A percentile compares a stretch with the other conserved stretches of the same genome.
phyloP scores from a whole-genome alignment of 2,113 vertebrate species.

The Abramis brama region DNA sequence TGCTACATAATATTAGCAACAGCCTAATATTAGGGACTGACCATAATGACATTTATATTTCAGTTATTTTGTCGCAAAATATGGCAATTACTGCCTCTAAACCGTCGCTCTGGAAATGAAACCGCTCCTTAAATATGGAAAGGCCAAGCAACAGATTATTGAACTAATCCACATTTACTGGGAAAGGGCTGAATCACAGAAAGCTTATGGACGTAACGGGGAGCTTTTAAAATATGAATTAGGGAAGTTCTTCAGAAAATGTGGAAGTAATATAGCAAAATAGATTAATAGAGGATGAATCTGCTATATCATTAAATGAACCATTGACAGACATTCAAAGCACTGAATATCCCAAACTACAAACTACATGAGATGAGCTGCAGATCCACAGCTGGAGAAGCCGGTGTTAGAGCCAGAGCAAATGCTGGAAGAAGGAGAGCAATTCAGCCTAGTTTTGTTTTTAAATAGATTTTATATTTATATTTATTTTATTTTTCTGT shows the following conservation, averaged over 20 bases:
- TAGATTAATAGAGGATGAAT: background rate
- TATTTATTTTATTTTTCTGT: background rate
- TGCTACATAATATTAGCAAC: slow-evolving; percentile 22
- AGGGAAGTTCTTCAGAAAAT: background rate
- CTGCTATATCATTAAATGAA: too few species aligned
- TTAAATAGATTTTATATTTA: too few species aligned
- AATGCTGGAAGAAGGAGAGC: slow-evolving; percentile 14
- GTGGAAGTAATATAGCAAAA: slow-evolving; percentile 11
- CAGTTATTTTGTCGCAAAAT: background rate
- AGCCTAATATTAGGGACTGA: background rate
- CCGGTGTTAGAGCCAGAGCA: background rate
- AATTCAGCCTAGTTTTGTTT: background rate
- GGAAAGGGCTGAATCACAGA: too few species aligned
- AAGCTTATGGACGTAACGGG: background rate
- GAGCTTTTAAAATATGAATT: slow-evolving; percentile 21
- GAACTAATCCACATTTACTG: too few species aligned
- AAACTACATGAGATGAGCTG: too few species aligned
- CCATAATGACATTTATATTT: background rate
- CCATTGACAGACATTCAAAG: too few species aligned
- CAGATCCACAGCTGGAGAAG: too few species aligned
- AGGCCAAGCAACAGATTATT: too few species aligned
- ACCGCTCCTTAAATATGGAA: background rate
- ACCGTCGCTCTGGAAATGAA: slow-evolving; percentile 17
- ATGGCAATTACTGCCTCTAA: background rate
- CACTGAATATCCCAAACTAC: too few species aligned